phyloP scores from a whole-genome alignment of 2,797 vertebrate genomes.

The Macrochelys suwanniensis region DNA sequence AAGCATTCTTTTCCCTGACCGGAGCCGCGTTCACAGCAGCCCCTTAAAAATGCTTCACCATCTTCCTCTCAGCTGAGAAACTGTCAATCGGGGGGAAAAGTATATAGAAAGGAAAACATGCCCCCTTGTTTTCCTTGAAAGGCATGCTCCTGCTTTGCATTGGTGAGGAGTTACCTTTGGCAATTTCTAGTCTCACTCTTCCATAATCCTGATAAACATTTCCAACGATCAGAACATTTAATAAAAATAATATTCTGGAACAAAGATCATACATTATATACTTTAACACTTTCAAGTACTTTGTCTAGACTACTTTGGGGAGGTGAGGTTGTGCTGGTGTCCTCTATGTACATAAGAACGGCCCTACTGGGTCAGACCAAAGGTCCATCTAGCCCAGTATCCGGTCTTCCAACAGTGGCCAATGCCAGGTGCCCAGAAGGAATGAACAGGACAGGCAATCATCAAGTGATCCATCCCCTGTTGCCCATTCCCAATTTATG shows the following conservation, averaged over 20 bases:
- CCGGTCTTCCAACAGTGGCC: no score
- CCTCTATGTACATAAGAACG: no score
- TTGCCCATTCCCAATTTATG: no score
- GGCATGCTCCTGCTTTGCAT: neutral
- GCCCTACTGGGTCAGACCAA: no score
- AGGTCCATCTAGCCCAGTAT: no score
- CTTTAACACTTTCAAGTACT: neutral
- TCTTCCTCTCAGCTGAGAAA: neutral
- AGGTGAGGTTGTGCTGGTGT: neutral
- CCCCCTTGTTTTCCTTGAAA: neutral
- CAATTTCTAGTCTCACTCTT: neutral
- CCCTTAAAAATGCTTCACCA: neutral
- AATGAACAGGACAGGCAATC: no score
- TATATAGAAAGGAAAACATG: neutral
- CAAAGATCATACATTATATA: neutral
- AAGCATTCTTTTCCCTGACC: neutral
- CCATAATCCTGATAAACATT: neutral
- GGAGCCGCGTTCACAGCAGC: neutral
- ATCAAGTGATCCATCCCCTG: no score
- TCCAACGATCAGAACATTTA: neutral
- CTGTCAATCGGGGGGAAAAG: neutral
- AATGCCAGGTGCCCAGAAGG: no score
- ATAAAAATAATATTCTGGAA: neutral
- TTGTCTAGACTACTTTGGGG: neutral
- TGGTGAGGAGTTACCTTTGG: neutral